phyloP scores from a whole-genome alignment of 2,888 invertebrate species.

The Phytoseiulus persimilis region DNA sequence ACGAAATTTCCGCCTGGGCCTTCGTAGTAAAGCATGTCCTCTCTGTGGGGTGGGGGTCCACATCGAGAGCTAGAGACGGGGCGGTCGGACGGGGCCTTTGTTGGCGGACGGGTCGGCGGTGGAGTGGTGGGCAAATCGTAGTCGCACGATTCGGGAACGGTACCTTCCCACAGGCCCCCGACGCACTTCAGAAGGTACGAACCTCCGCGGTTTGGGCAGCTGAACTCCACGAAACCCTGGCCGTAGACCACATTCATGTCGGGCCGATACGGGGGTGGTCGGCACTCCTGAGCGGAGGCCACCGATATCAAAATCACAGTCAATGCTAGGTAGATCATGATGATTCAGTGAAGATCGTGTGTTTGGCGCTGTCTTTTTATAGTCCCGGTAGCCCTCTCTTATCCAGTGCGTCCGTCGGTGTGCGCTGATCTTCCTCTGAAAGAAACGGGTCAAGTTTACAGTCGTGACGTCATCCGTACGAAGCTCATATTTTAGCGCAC shows the following conservation, averaged over 20 bases:
- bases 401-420: not conserved
- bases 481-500: not conserved
- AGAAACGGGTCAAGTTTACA: not conserved
- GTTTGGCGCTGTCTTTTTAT: not conserved
- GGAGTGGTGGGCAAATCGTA: not conserved
- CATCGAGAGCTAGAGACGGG: not conserved
- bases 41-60: not conserved
- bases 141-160: conserved; percentile 14
- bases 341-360: not conserved
- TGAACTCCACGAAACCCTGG: not conserved
- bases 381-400: not conserved
- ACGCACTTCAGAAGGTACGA: not conserved
- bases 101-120: not conserved
- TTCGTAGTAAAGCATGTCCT: conserved; percentile 6
- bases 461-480: not conserved
- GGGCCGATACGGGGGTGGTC: not conserved
- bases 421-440: not conserved
- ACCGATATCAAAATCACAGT: not conserved
- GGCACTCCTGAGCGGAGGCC: not conserved
- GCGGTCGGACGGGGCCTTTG: not conserved
- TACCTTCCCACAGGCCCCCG: conserved; percentile 9
- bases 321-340: not conserved
- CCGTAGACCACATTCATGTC: not conserved
- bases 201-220: conserved; percentile 8
- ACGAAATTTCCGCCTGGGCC: not conserved